Evolutionary conservation across 2,888 invertebrate species (phyloP).

Genomic region (Pherbina coryleti): DNA sequence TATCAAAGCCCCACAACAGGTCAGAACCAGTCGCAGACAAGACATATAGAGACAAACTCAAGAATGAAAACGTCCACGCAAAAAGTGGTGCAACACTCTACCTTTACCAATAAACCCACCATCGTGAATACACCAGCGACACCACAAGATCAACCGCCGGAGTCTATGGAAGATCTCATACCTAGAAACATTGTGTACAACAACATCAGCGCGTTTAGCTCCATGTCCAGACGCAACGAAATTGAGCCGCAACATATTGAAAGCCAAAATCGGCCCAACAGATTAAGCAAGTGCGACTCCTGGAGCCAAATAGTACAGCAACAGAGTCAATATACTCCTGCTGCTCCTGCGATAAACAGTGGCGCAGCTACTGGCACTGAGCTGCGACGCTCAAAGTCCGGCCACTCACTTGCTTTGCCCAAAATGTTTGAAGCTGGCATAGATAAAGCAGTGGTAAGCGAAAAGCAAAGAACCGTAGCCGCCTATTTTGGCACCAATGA

Average conservation of each 20-base stretch:
- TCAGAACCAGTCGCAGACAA: conserved; percentile 38
- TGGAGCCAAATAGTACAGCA: conserved; percentile 79
- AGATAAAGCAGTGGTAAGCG: conserved; percentile 76
- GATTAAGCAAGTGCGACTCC: conserved; percentile 80
- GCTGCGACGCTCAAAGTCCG: conserved; percentile 77
- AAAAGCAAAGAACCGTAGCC: conserved; percentile 80
- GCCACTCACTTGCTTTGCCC: conserved; percentile 80
- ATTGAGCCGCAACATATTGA: conserved; percentile 31
- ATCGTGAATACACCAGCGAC: conserved; percentile 66
- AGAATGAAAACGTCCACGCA: background rate
- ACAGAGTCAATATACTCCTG: conserved; percentile 53
- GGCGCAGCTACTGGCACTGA: conserved; percentile 41
- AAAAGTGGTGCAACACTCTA: conserved; percentile 45
- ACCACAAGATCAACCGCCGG: conserved; percentile 50
- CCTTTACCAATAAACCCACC: conserved; percentile 53
- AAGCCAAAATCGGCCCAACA: conserved; percentile 52
- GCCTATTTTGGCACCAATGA: conserved; percentile 73
- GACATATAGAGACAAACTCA: conserved; percentile 38
- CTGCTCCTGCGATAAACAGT: conserved; percentile 61
- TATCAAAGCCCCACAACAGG: conserved; percentile 61
- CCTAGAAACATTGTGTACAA: conserved; percentile 67
- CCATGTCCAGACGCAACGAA: conserved; percentile 62
- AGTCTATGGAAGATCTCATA: conserved; percentile 61
- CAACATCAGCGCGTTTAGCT: conserved; percentile 65
- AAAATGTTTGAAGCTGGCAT: conserved; percentile 87